Conservation (phyloP, 1,140 invertebrate genomes). For the Augochlora pura region DNA sequence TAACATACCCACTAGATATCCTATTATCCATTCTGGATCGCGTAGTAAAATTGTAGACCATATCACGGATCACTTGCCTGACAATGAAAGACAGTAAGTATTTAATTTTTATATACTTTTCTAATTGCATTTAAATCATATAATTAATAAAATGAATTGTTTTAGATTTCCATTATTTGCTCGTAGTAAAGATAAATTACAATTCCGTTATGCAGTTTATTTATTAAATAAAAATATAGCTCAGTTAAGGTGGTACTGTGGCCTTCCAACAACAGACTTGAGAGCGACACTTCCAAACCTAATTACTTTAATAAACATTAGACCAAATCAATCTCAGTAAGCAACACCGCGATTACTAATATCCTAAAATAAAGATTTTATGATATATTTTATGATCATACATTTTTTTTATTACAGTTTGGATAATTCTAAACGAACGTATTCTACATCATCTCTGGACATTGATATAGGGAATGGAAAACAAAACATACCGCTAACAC, state of each 20-base stretch:
- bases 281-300: slow-evolving; percentile 88
- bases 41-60: slow-evolving; percentile 89
- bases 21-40: slow-evolving; percentile 88
- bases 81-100: slow-evolving; percentile 88
- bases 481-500: slow-evolving; percentile 69
- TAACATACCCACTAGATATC: slow-evolving; percentile 90
- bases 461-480: slow-evolving; percentile 70
- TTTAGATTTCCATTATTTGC: slow-evolving; percentile 90
- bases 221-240: slow-evolving; percentile 94
- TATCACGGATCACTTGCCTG: slow-evolving; percentile 85
- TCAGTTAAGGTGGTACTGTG: slow-evolving; percentile 88
- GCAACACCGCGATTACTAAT: slow-evolving; percentile 34
- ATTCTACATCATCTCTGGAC: slow-evolving; percentile 79
- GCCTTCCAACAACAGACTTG: slow-evolving; percentile 85
- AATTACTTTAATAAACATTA: slow-evolving; percentile 82
- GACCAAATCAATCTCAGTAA: slow-evolving; percentile 73
- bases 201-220: slow-evolving; percentile 91
- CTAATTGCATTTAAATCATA: neutral
- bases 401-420: slow-evolving; percentile 65
- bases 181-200: slow-evolving; percentile 86
- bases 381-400: neutral
- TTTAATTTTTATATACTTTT: slow-evolving; percentile 21
- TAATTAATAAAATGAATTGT: slow-evolving; percentile 32
- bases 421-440: slow-evolving; percentile 77
- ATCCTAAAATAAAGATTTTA: neutral